Evolutionary conservation across 92 coral and sea anemone species (phyloP).

Genomic region (Umimayanthus kanabou): DNA sequence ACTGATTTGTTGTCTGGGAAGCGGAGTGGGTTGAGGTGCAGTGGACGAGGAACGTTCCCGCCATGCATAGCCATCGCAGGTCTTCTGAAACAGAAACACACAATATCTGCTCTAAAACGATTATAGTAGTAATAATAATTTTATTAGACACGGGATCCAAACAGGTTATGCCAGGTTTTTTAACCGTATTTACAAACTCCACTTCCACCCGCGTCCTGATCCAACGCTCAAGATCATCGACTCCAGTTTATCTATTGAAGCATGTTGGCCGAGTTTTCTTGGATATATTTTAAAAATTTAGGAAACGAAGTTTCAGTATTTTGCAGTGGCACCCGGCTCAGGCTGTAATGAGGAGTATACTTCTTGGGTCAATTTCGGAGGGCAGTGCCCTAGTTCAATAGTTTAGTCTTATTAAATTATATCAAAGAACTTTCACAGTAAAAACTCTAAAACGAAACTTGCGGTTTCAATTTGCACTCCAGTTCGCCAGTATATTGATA

Average conservation of each 20-base stretch:
- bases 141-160: not conserved
- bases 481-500: not conserved
- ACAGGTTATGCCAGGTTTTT: not conserved
- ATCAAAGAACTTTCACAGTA: not conserved
- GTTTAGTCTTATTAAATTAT: not conserved
- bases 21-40: slow-evolving; percentile 70
- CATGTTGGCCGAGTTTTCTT: not conserved
- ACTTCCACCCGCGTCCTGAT: too few relatives aligned
- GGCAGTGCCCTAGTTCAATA: not conserved
- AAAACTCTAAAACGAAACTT: too few relatives aligned
- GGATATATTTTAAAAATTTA: too few relatives aligned
- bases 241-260: not conserved
- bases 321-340: not conserved
- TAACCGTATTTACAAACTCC: not conserved
- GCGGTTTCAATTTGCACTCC: not conserved
- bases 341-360: not conserved
- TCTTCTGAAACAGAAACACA: slow-evolving; percentile 50
- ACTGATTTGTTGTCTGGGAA: slow-evolving; percentile 60
- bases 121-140: too few relatives aligned
- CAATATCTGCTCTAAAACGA: not conserved
- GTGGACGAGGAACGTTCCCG: slow-evolving; percentile 67
- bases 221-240: not conserved
- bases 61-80: slow-evolving; percentile 56
- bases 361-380: not conserved
- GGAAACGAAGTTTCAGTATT: not conserved